Conservation (phyloP, 2,113 vertebrate species). For the Phodopus roborovskii region DNA sequence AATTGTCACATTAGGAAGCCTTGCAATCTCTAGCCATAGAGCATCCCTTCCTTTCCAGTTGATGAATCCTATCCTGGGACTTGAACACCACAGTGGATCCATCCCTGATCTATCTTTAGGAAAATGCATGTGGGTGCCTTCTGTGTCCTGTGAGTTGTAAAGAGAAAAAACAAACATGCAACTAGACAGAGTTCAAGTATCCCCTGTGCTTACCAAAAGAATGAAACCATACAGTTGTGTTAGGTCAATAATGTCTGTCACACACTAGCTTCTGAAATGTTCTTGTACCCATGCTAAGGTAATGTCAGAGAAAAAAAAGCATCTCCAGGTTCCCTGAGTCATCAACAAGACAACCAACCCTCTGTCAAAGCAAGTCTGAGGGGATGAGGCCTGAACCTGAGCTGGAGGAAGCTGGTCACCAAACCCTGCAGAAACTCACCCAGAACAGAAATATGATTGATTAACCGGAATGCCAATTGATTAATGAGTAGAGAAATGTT, state of each 20-base stretch:
- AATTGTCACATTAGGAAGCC: background rate
- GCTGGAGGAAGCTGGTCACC: background rate
- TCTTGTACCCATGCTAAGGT: background rate
- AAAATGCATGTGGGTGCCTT: background rate
- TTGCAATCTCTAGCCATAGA: background rate
- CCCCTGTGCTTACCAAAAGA: background rate
- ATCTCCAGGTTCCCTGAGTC: background rate
- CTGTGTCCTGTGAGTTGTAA: background rate
- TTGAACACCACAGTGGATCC: background rate
- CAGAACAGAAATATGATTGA: background rate
- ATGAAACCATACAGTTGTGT: background rate
- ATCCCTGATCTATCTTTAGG: background rate
- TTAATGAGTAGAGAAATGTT: background rate
- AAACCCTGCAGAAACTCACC: background rate
- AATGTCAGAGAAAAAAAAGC: background rate
- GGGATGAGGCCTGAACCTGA: background rate
- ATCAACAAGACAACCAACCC: too few relatives aligned
- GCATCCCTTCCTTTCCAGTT: accelerated
- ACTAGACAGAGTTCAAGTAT: too few relatives aligned
- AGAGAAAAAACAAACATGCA: background rate
- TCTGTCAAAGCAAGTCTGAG: background rate
- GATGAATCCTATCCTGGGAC: background rate
- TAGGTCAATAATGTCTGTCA: background rate
- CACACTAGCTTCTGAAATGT: background rate
- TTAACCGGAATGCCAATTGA: background rate